Base-by-base conservation (phyloP, 2,113 vertebrate genomes). In the Rhinopithecus roxellana region DNA sequence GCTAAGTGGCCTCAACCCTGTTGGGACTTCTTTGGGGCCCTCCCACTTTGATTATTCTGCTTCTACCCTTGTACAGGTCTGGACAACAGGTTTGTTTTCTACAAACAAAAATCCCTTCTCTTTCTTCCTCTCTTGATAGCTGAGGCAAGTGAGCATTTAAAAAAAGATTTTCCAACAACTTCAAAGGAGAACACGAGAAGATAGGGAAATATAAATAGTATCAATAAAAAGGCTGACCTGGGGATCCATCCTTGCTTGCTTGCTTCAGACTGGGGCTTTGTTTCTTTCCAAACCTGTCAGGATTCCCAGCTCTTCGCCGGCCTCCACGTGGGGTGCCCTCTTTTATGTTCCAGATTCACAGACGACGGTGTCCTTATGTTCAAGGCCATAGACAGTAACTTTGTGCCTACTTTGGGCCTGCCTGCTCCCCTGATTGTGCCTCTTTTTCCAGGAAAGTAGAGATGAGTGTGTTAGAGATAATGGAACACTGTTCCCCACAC, bases 161-260 rank as follows among this genome's bases (percentile, higher is more conserved):
- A 52, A 84, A 84, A 93, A 91, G 78, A 78, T 18, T 86, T 93
- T 84, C 30, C 25, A 79, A 52, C 50, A 90, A 67, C 85, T 85
- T 48, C 75, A 85, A 93, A 69, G 72, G 86, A 30, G 69, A 94
- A 93, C 43, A 70, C 18, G 55, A 83, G 75, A 95, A 96, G 84
- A 86, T 83, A 89, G 40, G 55, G 23, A 96, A 80, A 67, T 93
- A n/a, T 48, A 87, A 89, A 40, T 32, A 67, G 67, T 86, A 35
- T 59, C 43, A 27, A 13, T 3, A 61, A 77, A 69, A 50, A 25
- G 70, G 52, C 61, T 50, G 55, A 59, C 45, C 61, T 59, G 22
- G 40, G 74, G 69, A 27, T 67, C 78, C 50, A 55, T n/a, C 78
- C 78, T 80, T 23, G 27, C 55, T 59, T 81, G 64, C 4, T 96